phyloP scores from a whole-genome alignment of 2,113 vertebrate genomes.

The Pterocles gutturalis region DNA sequence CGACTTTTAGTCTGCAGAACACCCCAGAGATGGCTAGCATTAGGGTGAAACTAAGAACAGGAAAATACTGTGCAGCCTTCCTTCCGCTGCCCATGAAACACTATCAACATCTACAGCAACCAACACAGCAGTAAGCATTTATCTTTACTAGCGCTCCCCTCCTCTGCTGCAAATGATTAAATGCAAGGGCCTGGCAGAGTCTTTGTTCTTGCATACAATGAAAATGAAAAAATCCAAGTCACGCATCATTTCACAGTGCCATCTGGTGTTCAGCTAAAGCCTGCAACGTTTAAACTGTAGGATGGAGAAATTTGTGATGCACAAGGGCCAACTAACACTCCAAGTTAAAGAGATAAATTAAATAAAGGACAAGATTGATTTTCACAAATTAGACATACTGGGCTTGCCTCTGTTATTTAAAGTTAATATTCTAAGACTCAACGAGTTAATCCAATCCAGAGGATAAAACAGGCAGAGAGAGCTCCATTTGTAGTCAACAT shows the following conservation, averaged over 20 bases:
- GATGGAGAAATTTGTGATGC: neutral
- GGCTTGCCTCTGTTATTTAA: neutral
- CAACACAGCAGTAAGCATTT: neutral
- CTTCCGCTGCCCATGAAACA: neutral
- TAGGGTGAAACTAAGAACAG: neutral
- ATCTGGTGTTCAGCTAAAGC: neutral
- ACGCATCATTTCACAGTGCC: conserved; percentile 17
- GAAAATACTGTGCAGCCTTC: neutral
- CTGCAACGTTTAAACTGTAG: neutral
- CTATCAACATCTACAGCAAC: accelerated
- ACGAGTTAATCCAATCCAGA: neutral
- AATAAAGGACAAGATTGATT: neutral
- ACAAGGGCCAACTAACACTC: neutral
- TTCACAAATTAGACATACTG: neutral
- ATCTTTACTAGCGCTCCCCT: neutral
- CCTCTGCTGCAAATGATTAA: neutral
- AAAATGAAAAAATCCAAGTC: neutral
- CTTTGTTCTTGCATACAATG: neutral
- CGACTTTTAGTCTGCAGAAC: neutral
- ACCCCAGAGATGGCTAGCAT: too few species aligned
- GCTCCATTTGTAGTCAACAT: neutral
- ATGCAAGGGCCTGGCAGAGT: neutral
- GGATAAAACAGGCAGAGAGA: neutral
- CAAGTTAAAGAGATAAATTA: neutral
- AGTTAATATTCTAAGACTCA: neutral